Conservation (phyloP, 1,140 invertebrate species). For the Hermetia illucens region DNA sequence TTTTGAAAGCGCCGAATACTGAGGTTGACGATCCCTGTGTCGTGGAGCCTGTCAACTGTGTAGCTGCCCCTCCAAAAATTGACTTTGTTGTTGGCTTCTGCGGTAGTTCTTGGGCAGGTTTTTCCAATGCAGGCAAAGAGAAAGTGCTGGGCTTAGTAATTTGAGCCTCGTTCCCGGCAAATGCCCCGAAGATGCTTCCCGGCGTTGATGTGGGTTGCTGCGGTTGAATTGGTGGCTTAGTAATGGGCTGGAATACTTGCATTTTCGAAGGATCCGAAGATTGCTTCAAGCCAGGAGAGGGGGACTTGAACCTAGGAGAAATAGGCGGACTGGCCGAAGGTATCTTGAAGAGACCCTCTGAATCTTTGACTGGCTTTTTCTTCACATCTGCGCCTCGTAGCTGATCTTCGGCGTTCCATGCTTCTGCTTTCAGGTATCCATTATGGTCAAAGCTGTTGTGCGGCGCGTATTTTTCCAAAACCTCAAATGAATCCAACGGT, state of each 20-base stretch:
- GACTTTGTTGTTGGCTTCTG: neutral
- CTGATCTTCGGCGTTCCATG: constrained; percentile 24
- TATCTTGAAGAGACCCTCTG: constrained; percentile 14
- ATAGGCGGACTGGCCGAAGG: constrained; percentile 12
- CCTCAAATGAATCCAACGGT: constrained; percentile 32
- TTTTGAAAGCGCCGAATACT: neutral
- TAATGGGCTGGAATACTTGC: too few species aligned
- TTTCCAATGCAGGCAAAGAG: too few species aligned
- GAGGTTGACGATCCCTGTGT: neutral
- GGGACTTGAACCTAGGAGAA: constrained; percentile 9
- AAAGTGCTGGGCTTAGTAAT: neutral
- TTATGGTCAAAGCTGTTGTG: constrained; percentile 52
- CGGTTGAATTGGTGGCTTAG: too few species aligned
- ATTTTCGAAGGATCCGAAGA: too few species aligned
- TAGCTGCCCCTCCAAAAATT: neutral
- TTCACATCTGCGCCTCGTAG: constrained; percentile 8
- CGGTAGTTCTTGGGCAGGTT: neutral
- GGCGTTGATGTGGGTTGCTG: too few species aligned
- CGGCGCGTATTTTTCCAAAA: constrained; percentile 36
- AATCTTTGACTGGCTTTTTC: neutral
- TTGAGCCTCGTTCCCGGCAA: neutral
- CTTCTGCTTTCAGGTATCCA: constrained; percentile 30
- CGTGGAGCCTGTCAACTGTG: neutral
- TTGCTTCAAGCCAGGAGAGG: too few species aligned
- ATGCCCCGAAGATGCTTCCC: neutral